phyloP scores from a whole-genome alignment of 2,888 invertebrate species.

The Loripinus fragilis region DNA sequence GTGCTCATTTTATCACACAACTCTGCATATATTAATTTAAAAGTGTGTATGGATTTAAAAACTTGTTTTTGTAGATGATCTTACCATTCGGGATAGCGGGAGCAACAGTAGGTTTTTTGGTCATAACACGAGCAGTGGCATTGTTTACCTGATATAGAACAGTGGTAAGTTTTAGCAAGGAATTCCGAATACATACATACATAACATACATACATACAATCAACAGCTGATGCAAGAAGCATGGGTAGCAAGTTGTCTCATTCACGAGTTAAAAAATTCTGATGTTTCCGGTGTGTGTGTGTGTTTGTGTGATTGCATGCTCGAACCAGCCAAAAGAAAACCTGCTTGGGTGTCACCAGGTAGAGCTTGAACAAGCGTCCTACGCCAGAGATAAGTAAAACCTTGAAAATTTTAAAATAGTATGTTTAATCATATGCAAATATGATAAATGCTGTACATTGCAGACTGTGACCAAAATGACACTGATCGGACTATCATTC shows the following conservation, averaged over 20 bases:
- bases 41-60: neutral
- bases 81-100: slow-evolving; percentile 81
- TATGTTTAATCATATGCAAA: no score
- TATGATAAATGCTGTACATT: no score
- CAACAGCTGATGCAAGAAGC: slow-evolving; percentile 53
- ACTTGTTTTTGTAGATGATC: slow-evolving; percentile 59
- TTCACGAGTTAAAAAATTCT: no score
- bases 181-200: slow-evolving; percentile 57
- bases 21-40: neutral
- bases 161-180: slow-evolving; percentile 80
- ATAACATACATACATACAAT: slow-evolving; percentile 61
- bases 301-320: no score
- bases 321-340: no score
- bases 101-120: slow-evolving; percentile 89
- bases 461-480: no score
- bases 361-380: no score
- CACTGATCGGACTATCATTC: no score
- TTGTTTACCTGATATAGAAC: slow-evolving; percentile 94
- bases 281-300: no score
- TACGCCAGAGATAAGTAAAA: no score
- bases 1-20: slow-evolving; percentile 9
- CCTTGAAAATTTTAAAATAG: no score
- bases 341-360: no score
- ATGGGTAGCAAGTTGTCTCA: slow-evolving; percentile 18
- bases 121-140: slow-evolving; percentile 99